Percentiles rank a stretch among this genome's conserved stretches.
Conservation (phyloP, 2,113 vertebrate genomes). For the Sprattus sprattus region DNA sequence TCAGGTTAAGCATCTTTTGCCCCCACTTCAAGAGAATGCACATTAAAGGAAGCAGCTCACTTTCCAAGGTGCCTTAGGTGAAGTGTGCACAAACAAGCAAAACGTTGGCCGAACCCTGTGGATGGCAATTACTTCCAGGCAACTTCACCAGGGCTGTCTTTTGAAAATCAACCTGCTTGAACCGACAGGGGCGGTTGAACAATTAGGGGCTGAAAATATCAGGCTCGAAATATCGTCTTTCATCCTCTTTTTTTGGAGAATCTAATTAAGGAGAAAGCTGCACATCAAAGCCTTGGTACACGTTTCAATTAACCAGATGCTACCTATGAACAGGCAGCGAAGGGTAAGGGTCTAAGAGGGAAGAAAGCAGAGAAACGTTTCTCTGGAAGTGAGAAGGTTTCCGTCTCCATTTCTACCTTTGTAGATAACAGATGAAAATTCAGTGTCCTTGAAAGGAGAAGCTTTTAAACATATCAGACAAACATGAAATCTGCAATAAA, state of each 20-base stretch:
- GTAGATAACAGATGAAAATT: not conserved
- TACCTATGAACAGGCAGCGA: not conserved
- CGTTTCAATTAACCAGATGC: not conserved
- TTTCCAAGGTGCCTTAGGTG: not conserved
- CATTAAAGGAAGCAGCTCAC: not conserved
- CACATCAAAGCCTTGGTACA: not conserved
- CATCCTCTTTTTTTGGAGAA: not conserved
- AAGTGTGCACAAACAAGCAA: not conserved
- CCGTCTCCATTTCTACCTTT: not conserved
- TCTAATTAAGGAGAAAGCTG: conserved; percentile 1
- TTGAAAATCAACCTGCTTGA: not conserved
- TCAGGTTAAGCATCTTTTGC: not conserved
- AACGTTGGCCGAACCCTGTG: not conserved
- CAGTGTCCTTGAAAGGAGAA: not conserved
- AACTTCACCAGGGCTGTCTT: not conserved
- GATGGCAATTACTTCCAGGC: not conserved
- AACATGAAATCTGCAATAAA: not conserved
- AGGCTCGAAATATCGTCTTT: not conserved
- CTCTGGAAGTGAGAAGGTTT: not conserved
- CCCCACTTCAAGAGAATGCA: not conserved
- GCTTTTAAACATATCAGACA: not conserved
- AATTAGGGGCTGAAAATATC: conserved; percentile 7
- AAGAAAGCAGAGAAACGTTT: not conserved
- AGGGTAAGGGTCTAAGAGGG: not conserved
- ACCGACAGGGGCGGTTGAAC: not conserved